Conservation (phyloP, 2,888 invertebrate species). For the Cynaeus angustus region DNA sequence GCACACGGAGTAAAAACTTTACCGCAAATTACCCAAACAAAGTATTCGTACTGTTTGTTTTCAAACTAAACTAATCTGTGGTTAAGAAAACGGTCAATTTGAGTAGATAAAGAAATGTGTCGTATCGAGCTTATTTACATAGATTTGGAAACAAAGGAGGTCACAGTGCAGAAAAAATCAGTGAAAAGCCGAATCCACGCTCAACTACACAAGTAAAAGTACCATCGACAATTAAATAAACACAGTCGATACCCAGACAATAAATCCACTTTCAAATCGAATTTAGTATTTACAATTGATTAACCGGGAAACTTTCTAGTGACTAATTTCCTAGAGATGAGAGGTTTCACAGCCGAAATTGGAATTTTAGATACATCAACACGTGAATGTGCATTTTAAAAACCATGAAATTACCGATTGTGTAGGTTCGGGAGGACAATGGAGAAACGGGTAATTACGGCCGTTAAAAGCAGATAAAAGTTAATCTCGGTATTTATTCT, state of each 20-base stretch:
- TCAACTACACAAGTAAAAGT: slow-evolving; percentile 38
- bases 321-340: slow-evolving; percentile 3
- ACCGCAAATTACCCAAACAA: slow-evolving; percentile 21
- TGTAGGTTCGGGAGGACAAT: slow-evolving; percentile 1
- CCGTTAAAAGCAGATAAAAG: slow-evolving; percentile 38
- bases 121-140: slow-evolving; percentile 18
- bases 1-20: not conserved
- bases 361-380: slow-evolving; percentile 6
- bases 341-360: slow-evolving; percentile 21
- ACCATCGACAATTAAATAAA: slow-evolving; percentile 32
- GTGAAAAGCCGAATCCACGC: slow-evolving; percentile 21
- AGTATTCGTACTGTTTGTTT: not conserved
- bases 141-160: slow-evolving; percentile 1
- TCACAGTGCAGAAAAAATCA: slow-evolving; percentile 6
- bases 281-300: slow-evolving; percentile 29
- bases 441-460: slow-evolving; percentile 30
- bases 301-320: slow-evolving; percentile 7
- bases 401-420: slow-evolving; percentile 45
- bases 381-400: slow-evolving; percentile 27
- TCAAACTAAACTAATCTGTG: slow-evolving; percentile 2
- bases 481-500: slow-evolving; percentile 35
- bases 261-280: slow-evolving; percentile 35
- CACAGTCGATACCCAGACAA: slow-evolving; percentile 18
- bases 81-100: too few species aligned
- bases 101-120: too few species aligned